Evolutionary conservation across 1,140 invertebrate species (phyloP).

Genomic region (Drosophila bifasciata): DNA sequence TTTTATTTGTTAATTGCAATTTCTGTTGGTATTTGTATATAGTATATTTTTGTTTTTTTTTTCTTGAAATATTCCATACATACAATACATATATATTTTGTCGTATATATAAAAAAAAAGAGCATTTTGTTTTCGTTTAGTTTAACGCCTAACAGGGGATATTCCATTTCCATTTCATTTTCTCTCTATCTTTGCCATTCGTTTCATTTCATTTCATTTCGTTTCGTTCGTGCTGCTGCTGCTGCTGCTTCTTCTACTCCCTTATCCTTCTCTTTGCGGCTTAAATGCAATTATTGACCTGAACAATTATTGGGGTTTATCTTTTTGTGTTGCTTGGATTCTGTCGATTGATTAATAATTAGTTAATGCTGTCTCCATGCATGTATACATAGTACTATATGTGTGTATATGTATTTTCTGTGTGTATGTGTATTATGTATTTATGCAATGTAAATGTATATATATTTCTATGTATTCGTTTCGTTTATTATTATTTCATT

Average conservation of each 20-base stretch:
- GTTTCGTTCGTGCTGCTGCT: not conserved
- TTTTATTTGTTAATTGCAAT: constrained; percentile 36
- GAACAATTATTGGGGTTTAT: constrained; percentile 50
- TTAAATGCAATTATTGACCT: constrained; percentile 82
- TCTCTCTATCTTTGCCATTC: not conserved
- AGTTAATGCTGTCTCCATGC: constrained; percentile 42
- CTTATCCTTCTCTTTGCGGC: constrained; percentile 11
- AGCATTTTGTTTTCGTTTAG: constrained; percentile 50
- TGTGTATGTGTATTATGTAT: constrained; percentile 17
- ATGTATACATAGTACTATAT: constrained; percentile 24
- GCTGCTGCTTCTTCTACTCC: not conserved
- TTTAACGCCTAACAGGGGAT: constrained; percentile 68
- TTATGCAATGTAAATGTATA: constrained; percentile 8
- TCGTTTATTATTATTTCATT: constrained; percentile 17
- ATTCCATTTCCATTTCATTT: constrained; percentile 12
- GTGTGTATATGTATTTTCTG: constrained; percentile 29
- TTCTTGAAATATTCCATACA: constrained; percentile 26
- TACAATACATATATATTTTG: constrained; percentile 24
- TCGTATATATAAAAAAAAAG: constrained; percentile 69
- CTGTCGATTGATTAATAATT: constrained; percentile 44
- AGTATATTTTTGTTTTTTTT: constrained; percentile 32
- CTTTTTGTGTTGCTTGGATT: constrained; percentile 44
- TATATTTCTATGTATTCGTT: constrained; percentile 15
- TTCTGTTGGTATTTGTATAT: constrained; percentile 43
- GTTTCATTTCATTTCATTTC: constrained; percentile 17